These are phyloP conservation scores for Ameiurus melas DNA, from an alignment of 2,113 vertebrate genomes.

Conservation along the genomic window DNA sequence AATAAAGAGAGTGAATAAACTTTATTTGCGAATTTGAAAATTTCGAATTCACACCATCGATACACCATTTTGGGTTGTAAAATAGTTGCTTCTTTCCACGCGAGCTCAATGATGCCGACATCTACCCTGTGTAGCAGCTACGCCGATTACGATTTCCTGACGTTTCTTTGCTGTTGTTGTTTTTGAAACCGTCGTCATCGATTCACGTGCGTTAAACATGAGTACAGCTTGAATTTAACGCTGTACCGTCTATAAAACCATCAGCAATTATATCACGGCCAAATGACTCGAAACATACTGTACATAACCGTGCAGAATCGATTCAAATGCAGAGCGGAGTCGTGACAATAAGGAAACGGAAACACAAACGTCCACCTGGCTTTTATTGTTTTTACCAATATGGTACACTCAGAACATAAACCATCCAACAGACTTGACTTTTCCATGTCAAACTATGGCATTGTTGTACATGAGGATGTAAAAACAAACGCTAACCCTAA, in stretches of 20 bases:
- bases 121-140: neutral
- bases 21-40: neutral
- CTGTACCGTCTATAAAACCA: no score
- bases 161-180: neutral
- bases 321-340: neutral
- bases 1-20: neutral
- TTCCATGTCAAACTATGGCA: neutral
- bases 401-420: slow-evolving; percentile 7
- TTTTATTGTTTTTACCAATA: slow-evolving; percentile 25
- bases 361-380: neutral
- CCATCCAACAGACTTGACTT: neutral
- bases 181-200: neutral
- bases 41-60: neutral
- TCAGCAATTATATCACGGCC: neutral
- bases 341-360: neutral
- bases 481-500: neutral
- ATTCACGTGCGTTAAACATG: no score
- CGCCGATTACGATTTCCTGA: neutral
- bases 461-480: neutral
- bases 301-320: neutral
- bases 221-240: no score
- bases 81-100: neutral
- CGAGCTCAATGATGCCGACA: neutral
- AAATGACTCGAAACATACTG: neutral
- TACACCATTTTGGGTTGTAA: neutral